Percentiles rank a stretch among this genome's conserved stretches.
phyloP scores from a whole-genome alignment of 2,888 invertebrate genomes.

The Drosophila colorata region DNA sequence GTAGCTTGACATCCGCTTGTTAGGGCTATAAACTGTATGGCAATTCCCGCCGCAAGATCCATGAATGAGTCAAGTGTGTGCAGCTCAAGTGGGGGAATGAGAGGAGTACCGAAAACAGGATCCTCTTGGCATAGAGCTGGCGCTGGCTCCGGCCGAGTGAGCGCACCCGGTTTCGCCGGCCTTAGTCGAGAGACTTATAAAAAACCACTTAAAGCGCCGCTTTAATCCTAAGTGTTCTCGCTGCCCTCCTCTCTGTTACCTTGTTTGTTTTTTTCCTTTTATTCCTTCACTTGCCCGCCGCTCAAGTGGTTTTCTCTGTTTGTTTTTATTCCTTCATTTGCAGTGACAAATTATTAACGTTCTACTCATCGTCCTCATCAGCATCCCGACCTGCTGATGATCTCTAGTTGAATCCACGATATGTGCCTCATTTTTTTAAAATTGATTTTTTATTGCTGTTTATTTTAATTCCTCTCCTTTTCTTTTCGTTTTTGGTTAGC shows the following conservation, averaged over 20 bases:
- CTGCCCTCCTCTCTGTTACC: conserved; percentile 26
- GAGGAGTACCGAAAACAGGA: conserved; percentile 43
- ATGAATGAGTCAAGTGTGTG: conserved; percentile 68
- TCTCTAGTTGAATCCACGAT: conserved; percentile 25
- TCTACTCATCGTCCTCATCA: conserved; percentile 56
- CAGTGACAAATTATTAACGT: conserved; percentile 85
- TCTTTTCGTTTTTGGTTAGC: conserved; percentile 21
- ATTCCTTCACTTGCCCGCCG: conserved; percentile 41
- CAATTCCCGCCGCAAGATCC: conserved; percentile 42
- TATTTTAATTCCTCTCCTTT: conserved; percentile 69
- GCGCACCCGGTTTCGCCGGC: conserved; percentile 41
- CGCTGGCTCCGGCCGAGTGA: conserved; percentile 20
- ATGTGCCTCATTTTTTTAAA: conserved; percentile 68
- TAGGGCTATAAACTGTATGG: conserved; percentile 12
- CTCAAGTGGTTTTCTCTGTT: conserved; percentile 82
- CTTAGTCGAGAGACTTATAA: conserved; percentile 40
- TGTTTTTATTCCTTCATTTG: conserved; percentile 79
- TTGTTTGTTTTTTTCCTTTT: conserved; percentile 42
- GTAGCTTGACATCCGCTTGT: conserved; percentile 42
- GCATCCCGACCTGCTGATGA: conserved; percentile 30
- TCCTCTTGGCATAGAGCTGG: conserved; percentile 51
- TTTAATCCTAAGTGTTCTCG: conserved; percentile 68
- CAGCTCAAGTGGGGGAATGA: conserved; percentile 11
- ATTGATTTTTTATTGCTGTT: conserved; percentile 84
- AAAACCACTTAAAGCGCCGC: conserved; percentile 77